Evolutionary conservation across 2,797 vertebrate genomes (phyloP).

Genomic region (Siniperca obscura): DNA sequence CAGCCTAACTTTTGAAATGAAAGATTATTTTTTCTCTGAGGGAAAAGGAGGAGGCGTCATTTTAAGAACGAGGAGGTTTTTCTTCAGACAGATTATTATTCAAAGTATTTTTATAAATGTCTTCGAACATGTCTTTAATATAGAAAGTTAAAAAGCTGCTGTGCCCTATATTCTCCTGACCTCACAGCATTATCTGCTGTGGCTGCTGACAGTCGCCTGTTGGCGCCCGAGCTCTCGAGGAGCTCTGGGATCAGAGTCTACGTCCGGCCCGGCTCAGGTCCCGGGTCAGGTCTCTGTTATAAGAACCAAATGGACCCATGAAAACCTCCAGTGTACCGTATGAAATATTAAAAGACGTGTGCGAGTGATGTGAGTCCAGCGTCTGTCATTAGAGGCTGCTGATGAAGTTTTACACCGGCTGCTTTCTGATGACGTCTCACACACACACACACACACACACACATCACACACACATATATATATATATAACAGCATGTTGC

Average conservation of each 20-base stretch:
- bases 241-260: neutral
- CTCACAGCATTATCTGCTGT: no score
- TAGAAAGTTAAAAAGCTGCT: no score
- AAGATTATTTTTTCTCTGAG: no score
- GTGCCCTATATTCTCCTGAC: no score
- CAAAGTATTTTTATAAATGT: no score
- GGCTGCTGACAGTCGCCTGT: no score
- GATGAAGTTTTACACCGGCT: slow-evolving; percentile 17
- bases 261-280: neutral
- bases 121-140: no score
- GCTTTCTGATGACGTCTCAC: slow-evolving; percentile 1
- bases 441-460: slow-evolving; percentile 22
- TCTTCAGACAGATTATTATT: no score
- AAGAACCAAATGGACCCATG: neutral
- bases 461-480: slow-evolving; percentile 16
- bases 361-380: slow-evolving; percentile 43
- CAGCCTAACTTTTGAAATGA: no score
- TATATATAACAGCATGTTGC: neutral
- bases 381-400: neutral
- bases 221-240: no score
- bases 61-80: no score
- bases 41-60: no score
- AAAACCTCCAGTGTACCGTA: slow-evolving; percentile 7
- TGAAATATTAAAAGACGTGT: slow-evolving; percentile 12
- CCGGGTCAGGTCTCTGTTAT: slow-evolving; percentile 4